A percentile compares a stretch with the other conserved stretches of the same genome.
phyloP scores from a whole-genome alignment of 2,888 invertebrate genomes.

The Xylota sylvarum region DNA sequence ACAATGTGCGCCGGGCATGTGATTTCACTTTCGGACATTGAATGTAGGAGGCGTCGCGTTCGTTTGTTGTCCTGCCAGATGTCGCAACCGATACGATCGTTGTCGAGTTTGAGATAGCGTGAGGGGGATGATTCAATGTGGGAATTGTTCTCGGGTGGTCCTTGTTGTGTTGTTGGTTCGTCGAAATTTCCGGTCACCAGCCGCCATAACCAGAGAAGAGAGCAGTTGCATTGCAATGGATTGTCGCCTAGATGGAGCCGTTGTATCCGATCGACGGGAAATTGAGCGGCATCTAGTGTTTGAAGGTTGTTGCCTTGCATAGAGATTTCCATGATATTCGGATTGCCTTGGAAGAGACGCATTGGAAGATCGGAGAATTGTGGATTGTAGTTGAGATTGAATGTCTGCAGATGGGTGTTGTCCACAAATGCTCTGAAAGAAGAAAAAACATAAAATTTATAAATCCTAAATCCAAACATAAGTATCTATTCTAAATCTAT shows the following conservation, averaged over 20 bases:
- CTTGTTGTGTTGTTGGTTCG: conserved; percentile 78
- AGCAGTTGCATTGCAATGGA: conserved; percentile 94
- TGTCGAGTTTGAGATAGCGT: conserved; percentile 82
- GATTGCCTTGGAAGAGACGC: conserved; percentile 93
- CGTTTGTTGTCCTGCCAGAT: conserved; percentile 82
- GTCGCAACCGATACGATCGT: conserved; percentile 84
- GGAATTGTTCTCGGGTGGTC: conserved; percentile 74
- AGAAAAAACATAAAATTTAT: conserved; percentile 42
- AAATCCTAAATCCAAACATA: too few species aligned
- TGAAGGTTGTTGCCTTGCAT: conserved; percentile 91
- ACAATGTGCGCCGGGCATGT: conserved; percentile 85
- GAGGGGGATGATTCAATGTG: conserved; percentile 46
- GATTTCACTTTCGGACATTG: conserved; percentile 84
- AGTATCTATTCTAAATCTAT: too few species aligned
- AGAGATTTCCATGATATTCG: conserved; percentile 90
- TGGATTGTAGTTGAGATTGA: conserved; percentile 92
- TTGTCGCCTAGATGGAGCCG: conserved; percentile 92
- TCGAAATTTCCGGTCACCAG: conserved; percentile 85
- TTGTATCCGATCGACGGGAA: conserved; percentile 92
- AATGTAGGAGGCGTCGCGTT: conserved; percentile 81
- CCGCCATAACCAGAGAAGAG: conserved; percentile 94
- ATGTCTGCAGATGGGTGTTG: conserved; percentile 92
- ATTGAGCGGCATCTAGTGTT: conserved; percentile 92
- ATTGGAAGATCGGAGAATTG: conserved; percentile 91
- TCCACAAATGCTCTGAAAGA: conserved; percentile 90